phyloP scores from a whole-genome alignment of 2,113 vertebrate genomes.

The Hypocryptadius cinnamomeus region DNA sequence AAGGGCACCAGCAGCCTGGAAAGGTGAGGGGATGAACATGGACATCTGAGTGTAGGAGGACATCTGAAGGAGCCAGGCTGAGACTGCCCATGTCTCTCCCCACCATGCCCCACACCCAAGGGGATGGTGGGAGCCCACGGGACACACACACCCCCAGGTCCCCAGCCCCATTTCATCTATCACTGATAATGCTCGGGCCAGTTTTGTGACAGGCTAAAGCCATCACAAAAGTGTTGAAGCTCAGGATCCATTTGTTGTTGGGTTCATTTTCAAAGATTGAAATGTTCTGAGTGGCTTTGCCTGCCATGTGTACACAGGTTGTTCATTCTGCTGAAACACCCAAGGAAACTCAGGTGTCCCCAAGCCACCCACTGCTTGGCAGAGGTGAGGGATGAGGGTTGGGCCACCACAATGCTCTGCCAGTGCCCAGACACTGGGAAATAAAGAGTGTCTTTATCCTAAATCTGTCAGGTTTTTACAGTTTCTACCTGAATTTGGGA shows the following conservation, averaged over 20 bases:
- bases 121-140: accelerated
- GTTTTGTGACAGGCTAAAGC: neutral
- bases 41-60: accelerated
- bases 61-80: neutral
- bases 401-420: neutral
- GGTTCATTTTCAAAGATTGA: neutral
- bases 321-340: neutral
- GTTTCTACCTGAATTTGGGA: neutral
- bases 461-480: neutral
- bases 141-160: no score
- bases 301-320: accelerated
- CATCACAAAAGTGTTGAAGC: neutral
- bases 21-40: neutral
- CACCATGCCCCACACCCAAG: accelerated
- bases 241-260: accelerated
- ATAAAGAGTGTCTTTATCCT: neutral
- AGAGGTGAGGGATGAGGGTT: accelerated
- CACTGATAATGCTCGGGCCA: neutral
- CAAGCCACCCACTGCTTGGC: accelerated
- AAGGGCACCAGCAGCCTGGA: neutral
- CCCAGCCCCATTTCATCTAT: accelerated
- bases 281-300: neutral
- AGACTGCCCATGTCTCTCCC: neutral
- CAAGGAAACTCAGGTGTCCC: neutral
- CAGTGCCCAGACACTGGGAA: neutral